Evolutionary conservation across 2,888 invertebrate genomes (phyloP).

Genomic region (Barypeithes pellucidus): DNA sequence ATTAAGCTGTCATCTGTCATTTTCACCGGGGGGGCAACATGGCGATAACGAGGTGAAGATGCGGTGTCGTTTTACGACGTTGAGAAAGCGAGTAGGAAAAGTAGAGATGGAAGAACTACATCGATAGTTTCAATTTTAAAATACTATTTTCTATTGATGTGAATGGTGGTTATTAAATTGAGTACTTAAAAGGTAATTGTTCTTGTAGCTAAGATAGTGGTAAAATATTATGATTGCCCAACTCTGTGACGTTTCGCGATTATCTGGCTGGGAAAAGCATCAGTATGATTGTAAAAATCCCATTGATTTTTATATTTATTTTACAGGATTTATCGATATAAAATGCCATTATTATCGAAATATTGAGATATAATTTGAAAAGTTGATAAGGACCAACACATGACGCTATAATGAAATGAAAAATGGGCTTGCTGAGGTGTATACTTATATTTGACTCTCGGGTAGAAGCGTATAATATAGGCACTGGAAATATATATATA

Average conservation of each 20-base stretch:
- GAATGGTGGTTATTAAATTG: too few species aligned
- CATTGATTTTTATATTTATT: too few species aligned
- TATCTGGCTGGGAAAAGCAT: too few species aligned
- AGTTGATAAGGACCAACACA: conserved; percentile 38
- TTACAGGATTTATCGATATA: neutral
- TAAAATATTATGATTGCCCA: too few species aligned
- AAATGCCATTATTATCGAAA: conserved; percentile 5
- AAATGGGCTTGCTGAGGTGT: conserved; percentile 42
- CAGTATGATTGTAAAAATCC: too few species aligned
- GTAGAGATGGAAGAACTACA: neutral
- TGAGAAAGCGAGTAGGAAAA: conserved; percentile 29
- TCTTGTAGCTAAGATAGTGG: too few species aligned
- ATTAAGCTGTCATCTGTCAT: conserved; percentile 52
- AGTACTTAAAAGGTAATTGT: too few species aligned
- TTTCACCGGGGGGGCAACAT: conserved; percentile 44
- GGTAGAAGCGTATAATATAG: conserved; percentile 37
- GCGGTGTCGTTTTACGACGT: conserved; percentile 48
- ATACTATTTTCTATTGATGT: too few species aligned
- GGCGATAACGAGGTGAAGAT: conserved; percentile 54
- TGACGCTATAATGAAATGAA: conserved; percentile 41
- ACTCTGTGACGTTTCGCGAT: too few species aligned
- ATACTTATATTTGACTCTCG: conserved; percentile 28
- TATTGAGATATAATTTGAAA: conserved; percentile 16
- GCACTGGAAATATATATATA: neutral
- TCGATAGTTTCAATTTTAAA: neutral